Conservation (phyloP, 2,113 vertebrate species). For the Archilochus colubris region DNA sequence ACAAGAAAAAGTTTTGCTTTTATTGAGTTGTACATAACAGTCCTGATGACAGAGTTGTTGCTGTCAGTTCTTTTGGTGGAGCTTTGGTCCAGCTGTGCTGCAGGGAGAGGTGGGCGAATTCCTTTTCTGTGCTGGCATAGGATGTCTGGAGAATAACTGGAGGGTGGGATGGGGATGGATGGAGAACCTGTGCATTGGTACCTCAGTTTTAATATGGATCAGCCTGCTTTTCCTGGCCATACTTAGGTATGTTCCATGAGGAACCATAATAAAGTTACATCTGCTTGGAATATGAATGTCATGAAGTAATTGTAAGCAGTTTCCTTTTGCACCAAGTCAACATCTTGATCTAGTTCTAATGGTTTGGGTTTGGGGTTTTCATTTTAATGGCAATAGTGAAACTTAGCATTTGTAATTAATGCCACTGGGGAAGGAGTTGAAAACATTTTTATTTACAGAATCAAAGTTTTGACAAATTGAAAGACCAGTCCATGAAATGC, state of each 20-base stretch:
- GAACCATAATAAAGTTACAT: not conserved
- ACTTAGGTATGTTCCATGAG: not conserved
- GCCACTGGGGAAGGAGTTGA: not conserved
- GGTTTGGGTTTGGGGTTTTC: not conserved
- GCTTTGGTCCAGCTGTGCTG: not conserved
- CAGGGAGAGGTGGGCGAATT: not conserved
- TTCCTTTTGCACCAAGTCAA: not conserved
- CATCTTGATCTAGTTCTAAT: not conserved
- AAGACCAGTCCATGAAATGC: not conserved
- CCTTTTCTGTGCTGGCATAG: not conserved
- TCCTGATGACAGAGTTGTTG: not conserved
- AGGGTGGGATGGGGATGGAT: not conserved
- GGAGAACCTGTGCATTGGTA: rapidly evolving
- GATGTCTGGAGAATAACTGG: not conserved
- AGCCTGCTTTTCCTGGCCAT: not conserved
- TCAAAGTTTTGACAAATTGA: not conserved
- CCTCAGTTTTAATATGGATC: not conserved
- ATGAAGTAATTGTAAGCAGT: not conserved
- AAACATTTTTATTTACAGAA: not conserved
- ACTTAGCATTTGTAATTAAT: not conserved
- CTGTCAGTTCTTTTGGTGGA: not conserved
- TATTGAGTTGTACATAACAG: not conserved
- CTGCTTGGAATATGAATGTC: not conserved
- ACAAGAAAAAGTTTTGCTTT: not conserved
- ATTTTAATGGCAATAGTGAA: not conserved